Evolutionary conservation across 2,113 vertebrate species (phyloP).

Genomic region (Dicerorhinus sumatrensis): DNA sequence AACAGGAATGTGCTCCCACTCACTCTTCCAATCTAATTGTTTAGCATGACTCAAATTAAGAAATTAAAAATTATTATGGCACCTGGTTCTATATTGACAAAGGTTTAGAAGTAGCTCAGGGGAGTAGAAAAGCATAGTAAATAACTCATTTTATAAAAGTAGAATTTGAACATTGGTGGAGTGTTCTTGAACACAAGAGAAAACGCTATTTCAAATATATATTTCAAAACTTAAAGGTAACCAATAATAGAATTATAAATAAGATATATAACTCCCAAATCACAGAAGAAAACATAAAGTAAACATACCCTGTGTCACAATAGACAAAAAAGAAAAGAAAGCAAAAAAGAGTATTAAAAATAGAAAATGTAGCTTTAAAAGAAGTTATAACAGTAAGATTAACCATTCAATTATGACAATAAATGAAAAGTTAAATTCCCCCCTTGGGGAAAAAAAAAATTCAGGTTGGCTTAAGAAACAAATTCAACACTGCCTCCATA

Average conservation of each 20-base stretch:
- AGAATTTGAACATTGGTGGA: not conserved
- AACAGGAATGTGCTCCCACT: not conserved
- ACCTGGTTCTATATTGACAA: not conserved
- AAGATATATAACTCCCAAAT: not conserved
- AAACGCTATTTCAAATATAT: not conserved
- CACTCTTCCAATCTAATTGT: not conserved
- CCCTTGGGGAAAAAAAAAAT: not conserved
- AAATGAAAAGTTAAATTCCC: not conserved
- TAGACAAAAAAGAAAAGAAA: not conserved
- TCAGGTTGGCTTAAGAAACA: not conserved
- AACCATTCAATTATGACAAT: not conserved
- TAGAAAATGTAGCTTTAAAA: not conserved
- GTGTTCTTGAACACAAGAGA: not conserved
- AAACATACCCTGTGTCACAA: not conserved
- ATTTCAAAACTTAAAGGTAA: not conserved
- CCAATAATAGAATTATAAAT: not conserved
- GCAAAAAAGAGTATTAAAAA: not conserved
- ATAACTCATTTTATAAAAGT: not conserved
- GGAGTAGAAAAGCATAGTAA: not conserved
- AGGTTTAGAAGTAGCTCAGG: not conserved
- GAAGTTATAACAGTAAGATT: not conserved
- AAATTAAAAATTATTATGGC: conserved; percentile 28
- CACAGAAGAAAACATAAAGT: not conserved
- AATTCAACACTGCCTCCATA: not conserved
- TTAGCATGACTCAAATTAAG: not conserved